Evolutionary conservation across 2,888 invertebrate species (phyloP), one percentile per base, ranked within the genome.

Genomic region (Dynastes maya): DNA sequence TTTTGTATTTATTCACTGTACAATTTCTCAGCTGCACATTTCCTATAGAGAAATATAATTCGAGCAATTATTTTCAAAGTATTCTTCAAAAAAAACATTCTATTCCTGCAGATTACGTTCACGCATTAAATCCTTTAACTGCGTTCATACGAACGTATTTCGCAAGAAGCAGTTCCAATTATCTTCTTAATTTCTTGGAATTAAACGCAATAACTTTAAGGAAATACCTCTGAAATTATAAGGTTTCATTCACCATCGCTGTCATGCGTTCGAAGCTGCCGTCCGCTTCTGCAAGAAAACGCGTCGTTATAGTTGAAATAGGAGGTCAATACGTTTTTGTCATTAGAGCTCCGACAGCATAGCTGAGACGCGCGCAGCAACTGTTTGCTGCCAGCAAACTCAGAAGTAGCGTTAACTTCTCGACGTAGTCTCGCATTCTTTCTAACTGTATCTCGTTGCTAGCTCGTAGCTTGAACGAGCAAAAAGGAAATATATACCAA

Each of bases 261-360:
- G 64, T n/a, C n/a, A 13, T 37, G 29, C 40, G 29, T n/a, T 37
- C 32, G 45, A 45, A 45, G 45, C 63, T 16, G 63, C 27, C 45
- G 45, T 45, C 45, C 45, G 45, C 45, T 11, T 5, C 64, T 64
- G 29, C 37, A 37, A 64, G 64, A 64, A 64, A 37, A 29, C 32
- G 64, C 27, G 32, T 64, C 64, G 64, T 64, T 29, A 64, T 45
- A 45, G 32, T 64, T n/a, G 64, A 64, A 64, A 64, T 64, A 64
- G 37, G 37, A 64, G 64, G 64, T 64, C 64, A 64, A 64, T 64
- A 64, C 9, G 64, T 64, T 64, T 63, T 64, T 64, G 64, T 64
- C 64, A 37, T 64, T 64, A 64, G 11, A 64, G 64, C 29, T 45
- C 29, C 22, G 29, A 27, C 29, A 9, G 53, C 53, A 11, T n/a